These are phyloP conservation scores for Anguilla obscura DNA, from an alignment of 2,797 vertebrate species.

Conservation along the genomic window DNA sequence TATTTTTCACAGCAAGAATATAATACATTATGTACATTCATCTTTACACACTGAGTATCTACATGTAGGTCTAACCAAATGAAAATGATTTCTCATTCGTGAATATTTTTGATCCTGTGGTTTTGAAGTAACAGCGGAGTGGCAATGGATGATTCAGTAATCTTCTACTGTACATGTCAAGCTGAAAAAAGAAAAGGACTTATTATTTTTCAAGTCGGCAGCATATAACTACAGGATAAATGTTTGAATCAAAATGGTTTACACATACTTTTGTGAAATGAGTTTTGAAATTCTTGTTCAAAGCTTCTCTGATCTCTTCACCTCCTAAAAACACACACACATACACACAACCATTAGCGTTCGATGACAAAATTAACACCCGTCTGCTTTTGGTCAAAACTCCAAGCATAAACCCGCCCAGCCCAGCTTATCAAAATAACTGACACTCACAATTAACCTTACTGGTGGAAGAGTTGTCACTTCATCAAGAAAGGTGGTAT, in stretches of 20 bases:
- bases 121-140: constrained; percentile 19
- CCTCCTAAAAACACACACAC: neutral
- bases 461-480: constrained; percentile 46
- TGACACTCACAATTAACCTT: neutral
- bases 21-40: constrained; percentile 27
- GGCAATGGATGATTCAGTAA: neutral
- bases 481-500: constrained; percentile 66
- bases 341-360: neutral
- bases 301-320: neutral
- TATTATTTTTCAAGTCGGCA: neutral
- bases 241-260: neutral
- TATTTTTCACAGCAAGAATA: constrained; percentile 28
- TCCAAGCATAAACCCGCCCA: neutral
- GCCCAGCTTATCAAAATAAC: neutral
- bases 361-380: neutral
- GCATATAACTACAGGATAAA: neutral
- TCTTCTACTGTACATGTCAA: constrained; percentile 6
- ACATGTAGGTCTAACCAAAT: neutral
- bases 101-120: constrained; percentile 3
- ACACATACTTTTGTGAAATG: neutral
- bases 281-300: neutral
- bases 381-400: neutral
- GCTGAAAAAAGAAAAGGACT: neutral
- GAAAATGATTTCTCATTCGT: neutral
- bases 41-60: neutral